Percentiles rank a stretch among this genome's conserved stretches.
Conservation (phyloP, 2,888 invertebrate genomes). For the Molorchus minor region DNA sequence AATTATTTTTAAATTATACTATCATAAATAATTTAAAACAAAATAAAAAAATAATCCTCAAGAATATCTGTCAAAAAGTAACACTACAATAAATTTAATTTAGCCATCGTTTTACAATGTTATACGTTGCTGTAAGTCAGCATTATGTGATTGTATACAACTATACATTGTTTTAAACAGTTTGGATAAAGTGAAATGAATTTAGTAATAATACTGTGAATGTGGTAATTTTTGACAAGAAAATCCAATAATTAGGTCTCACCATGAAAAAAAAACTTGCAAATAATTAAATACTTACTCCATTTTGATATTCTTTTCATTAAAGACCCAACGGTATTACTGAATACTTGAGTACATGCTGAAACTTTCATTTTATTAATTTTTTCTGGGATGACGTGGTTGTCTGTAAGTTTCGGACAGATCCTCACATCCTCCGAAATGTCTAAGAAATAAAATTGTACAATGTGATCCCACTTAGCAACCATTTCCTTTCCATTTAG, state of each 20-base stretch:
- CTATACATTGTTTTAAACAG: no score
- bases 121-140: no score
- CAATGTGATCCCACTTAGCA: constrained; percentile 14
- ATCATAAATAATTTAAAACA: no score
- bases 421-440: constrained; percentile 1
- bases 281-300: constrained; percentile 29
- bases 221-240: neutral
- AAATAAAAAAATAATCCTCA: no score
- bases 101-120: no score
- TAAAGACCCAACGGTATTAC: constrained; percentile 33
- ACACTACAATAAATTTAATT: no score
- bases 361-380: constrained; percentile 43
- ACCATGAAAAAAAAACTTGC: no score
- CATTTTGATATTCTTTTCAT: constrained; percentile 35
- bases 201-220: neutral
- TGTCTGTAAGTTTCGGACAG: constrained; percentile 31
- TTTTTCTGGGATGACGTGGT: constrained; percentile 30
- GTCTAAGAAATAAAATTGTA: constrained; percentile 18
- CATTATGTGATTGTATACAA: no score
- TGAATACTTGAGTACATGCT: constrained; percentile 38
- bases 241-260: no score
- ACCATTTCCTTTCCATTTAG: neutral
- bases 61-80: no score
- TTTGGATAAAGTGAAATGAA: neutral
- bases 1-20: no score